phyloP scores from a whole-genome alignment of 2,797 vertebrate species.

The Hypotaenidia okinawae region DNA sequence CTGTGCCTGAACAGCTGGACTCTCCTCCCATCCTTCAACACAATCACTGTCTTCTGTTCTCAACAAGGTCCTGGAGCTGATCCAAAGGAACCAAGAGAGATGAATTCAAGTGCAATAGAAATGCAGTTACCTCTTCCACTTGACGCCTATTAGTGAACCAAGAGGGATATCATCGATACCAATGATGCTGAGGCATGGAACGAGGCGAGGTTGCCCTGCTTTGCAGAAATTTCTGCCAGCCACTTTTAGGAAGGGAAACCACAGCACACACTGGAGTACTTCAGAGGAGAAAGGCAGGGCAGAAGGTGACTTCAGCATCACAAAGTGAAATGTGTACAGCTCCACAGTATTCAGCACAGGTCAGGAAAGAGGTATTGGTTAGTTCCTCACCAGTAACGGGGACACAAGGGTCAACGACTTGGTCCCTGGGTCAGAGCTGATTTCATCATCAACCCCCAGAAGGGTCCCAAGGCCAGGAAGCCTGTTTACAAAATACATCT shows the following conservation, averaged over 20 bases:
- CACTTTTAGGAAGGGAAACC: not conserved
- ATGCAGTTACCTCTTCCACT: not conserved
- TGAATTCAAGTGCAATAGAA: not conserved
- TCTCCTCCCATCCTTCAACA: not conserved
- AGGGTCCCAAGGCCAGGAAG: not conserved
- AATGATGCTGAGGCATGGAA: not conserved
- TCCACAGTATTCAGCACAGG: not conserved
- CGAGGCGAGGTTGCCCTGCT: not conserved
- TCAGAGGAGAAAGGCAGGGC: not conserved
- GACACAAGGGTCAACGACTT: not conserved
- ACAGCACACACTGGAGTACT: not conserved
- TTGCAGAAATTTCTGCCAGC: not conserved
- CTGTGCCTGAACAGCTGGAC: not conserved
- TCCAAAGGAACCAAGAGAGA: slow-evolving; percentile 15
- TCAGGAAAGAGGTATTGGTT: not conserved
- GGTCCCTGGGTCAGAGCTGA: not conserved
- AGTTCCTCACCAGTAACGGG: not conserved
- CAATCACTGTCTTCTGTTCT: slow-evolving; percentile 3
- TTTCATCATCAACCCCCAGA: not conserved
- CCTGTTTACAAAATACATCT: not conserved
- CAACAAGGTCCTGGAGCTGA: slow-evolving; percentile 44
- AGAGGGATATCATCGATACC: not conserved
- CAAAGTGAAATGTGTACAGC: not conserved
- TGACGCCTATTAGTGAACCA: not conserved
- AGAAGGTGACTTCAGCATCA: not conserved